These are phyloP conservation scores for Eidolon helvum DNA, from an alignment of 2,113 vertebrate genomes.

Conservation along the genomic window DNA sequence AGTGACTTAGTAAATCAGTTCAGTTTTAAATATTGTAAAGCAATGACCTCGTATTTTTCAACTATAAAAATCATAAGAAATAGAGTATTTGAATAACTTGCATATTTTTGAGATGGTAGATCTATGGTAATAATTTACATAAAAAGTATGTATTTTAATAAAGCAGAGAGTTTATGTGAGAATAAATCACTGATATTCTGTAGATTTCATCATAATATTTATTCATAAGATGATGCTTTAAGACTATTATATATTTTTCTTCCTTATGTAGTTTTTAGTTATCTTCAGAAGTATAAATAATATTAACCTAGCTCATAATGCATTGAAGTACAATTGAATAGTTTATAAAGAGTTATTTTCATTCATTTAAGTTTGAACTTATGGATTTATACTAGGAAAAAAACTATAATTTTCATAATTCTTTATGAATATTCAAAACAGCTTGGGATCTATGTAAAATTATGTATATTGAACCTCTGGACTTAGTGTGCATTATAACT, in stretches of 20 bases:
- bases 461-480: not conserved
- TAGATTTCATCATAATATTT: not conserved
- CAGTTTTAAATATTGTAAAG: not conserved
- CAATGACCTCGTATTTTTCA: not conserved
- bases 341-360: not conserved
- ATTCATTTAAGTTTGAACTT: not conserved
- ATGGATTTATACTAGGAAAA: not conserved
- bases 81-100: not conserved
- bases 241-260: not conserved
- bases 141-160: not conserved
- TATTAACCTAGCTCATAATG: not conserved
- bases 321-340: not conserved
- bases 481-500: not conserved
- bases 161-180: not conserved
- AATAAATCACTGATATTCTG: not conserved
- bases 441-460: not conserved
- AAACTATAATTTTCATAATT: not conserved
- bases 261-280: not conserved
- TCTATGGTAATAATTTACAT: not conserved
- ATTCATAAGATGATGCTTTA: not conserved
- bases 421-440: not conserved
- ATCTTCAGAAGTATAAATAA: not conserved
- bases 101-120: not conserved
- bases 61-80: not conserved
- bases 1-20: not conserved